Conservation (phyloP, 2,888 invertebrate genomes). For the Tipula lateralis region DNA sequence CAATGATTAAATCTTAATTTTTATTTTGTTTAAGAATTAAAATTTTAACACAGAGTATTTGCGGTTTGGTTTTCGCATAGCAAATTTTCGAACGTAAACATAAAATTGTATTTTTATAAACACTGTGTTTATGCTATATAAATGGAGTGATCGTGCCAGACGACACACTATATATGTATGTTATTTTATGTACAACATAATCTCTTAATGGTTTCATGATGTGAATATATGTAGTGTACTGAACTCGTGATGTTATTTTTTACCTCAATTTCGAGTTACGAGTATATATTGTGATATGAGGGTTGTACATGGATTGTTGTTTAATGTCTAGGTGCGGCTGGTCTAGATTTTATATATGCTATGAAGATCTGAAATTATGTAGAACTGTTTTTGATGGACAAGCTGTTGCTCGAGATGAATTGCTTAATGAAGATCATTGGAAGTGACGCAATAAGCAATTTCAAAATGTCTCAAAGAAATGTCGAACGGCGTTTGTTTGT, state of each 20-base stretch:
- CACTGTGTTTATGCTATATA: not conserved
- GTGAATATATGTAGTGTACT: not conserved
- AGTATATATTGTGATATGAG: not conserved
- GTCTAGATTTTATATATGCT: not conserved
- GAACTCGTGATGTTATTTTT: not conserved
- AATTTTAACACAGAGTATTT: not conserved
- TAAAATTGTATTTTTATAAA: not conserved
- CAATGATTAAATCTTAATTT: conserved; percentile 19
- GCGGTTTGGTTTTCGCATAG: not conserved
- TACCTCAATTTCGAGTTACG: not conserved
- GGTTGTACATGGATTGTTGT: not conserved
- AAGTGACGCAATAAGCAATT: too few species aligned
- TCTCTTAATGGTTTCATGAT: not conserved
- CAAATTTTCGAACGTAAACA: too few species aligned
- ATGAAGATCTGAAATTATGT: too few species aligned
- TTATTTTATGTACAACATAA: not conserved
- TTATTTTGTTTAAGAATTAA: conserved; percentile 1
- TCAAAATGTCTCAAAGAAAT: too few species aligned
- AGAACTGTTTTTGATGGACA: too few species aligned
- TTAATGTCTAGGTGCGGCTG: not conserved
- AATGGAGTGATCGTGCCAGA: not conserved
- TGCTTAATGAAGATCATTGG: too few species aligned
- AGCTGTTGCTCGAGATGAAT: too few species aligned
- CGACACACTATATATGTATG: not conserved
- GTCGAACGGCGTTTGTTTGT: too few species aligned